Evolutionary conservation across 1,140 invertebrate genomes (phyloP).

Genomic region (Hypsibius dujardini): DNA sequence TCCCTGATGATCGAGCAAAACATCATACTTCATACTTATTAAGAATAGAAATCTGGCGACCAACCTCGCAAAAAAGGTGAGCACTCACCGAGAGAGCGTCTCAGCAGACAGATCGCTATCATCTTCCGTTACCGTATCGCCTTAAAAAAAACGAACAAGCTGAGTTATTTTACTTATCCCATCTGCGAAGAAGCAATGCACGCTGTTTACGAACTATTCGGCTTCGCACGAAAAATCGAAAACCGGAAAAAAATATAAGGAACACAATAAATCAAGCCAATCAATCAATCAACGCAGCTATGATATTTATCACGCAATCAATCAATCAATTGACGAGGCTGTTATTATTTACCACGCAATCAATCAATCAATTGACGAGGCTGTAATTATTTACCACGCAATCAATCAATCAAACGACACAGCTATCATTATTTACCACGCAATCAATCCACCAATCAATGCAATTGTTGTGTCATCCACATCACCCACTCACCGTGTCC

Average conservation of each 20-base stretch:
- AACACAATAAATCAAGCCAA: neutral
- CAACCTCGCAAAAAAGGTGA: neutral
- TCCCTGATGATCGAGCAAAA: constrained; percentile 43
- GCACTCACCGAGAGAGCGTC: constrained; percentile 46
- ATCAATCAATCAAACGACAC: no score
- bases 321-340: no score
- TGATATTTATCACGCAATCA: no score
- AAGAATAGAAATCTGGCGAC: constrained; percentile 16
- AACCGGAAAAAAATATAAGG: constrained; percentile 18
- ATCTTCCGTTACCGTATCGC: constrained; percentile 59
- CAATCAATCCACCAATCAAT: no score
- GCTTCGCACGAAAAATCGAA: neutral
- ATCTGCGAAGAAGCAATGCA: no score
- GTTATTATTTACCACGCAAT: neutral
- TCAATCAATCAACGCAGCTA: neutral
- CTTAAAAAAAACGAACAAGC: constrained; percentile 22
- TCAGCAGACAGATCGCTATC: constrained; percentile 67
- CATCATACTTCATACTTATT: neutral
- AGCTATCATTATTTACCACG: no score
- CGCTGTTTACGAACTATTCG: no score
- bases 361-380: no score
- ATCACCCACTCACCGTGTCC: constrained; percentile 50
- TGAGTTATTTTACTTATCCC: neutral
- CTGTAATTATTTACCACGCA: no score
- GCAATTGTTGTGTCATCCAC: no score